A percentile compares a stretch with the other conserved stretches of the same genome.
Conservation (phyloP, 2,113 vertebrate species). For the Barnardius zonarius region DNA sequence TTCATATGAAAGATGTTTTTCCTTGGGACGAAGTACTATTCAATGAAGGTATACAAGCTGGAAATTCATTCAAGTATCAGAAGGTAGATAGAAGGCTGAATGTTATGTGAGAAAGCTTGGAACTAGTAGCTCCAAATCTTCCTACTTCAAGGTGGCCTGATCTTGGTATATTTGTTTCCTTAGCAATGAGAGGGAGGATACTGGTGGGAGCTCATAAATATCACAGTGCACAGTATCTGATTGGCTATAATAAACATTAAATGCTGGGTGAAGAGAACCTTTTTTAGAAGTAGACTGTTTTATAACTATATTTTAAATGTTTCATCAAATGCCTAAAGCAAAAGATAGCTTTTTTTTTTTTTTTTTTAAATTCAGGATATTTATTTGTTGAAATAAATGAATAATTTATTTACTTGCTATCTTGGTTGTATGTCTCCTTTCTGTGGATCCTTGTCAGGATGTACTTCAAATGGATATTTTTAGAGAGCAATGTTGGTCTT, state of each 20-base stretch:
- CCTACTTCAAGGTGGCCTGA: background rate
- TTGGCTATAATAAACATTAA: background rate
- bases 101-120: background rate
- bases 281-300: conserved; percentile 29
- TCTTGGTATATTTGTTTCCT: background rate
- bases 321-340: conserved; percentile 39
- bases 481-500: conserved; percentile 66
- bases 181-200: background rate
- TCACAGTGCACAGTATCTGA: background rate
- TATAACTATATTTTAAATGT: conserved; percentile 34
- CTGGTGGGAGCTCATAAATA: background rate
- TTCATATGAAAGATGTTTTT: background rate
- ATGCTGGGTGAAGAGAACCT: background rate
- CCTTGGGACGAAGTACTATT: background rate
- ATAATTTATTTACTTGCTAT: conserved; percentile 66
- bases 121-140: background rate
- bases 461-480: conserved; percentile 70
- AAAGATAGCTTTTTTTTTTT: conserved; percentile 48
- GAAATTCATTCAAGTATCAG: background rate
- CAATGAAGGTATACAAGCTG: background rate
- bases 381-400: conserved; percentile 58
- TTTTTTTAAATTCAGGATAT: conserved; percentile 48
- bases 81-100: background rate
- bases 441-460: conserved; percentile 64
- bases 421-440: conserved; percentile 66